These are phyloP conservation scores for Melospiza georgiana DNA, from an alignment of 2,113 vertebrate species.

Conservation along the genomic window DNA sequence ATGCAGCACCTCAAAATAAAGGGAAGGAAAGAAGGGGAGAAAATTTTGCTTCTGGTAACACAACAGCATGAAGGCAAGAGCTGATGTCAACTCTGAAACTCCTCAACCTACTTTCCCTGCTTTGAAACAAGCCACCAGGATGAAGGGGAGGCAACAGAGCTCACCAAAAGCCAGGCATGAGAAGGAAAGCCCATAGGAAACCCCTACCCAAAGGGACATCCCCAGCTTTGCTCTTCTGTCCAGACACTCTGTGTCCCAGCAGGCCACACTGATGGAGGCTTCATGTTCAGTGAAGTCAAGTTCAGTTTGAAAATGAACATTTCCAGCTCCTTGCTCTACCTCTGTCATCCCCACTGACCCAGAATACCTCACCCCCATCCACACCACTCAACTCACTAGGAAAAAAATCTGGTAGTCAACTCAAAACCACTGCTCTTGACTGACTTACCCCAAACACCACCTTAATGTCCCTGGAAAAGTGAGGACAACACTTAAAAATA, in stretches of 20 bases:
- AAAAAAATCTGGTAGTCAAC: neutral
- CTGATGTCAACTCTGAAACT: neutral
- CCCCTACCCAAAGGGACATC: neutral
- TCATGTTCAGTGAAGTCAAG: neutral
- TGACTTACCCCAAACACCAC: neutral
- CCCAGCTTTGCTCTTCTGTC: neutral
- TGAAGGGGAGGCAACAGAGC: neutral
- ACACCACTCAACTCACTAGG: neutral
- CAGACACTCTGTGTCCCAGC: neutral
- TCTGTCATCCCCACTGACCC: neutral
- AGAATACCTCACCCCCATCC: neutral
- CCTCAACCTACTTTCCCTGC: neutral
- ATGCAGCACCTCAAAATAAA: neutral
- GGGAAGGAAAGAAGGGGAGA: neutral
- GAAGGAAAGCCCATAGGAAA: neutral
- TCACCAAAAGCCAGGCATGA: neutral
- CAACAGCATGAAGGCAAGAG: neutral
- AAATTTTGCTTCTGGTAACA: neutral
- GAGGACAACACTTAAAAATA: neutral
- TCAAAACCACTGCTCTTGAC: neutral
- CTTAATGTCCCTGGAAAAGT: neutral
- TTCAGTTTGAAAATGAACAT: neutral
- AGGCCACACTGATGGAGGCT: neutral
- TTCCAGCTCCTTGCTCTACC: neutral
- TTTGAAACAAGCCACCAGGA: neutral